Conservation (phyloP, 2,113 vertebrate species). For the Tapirus terrestris region DNA sequence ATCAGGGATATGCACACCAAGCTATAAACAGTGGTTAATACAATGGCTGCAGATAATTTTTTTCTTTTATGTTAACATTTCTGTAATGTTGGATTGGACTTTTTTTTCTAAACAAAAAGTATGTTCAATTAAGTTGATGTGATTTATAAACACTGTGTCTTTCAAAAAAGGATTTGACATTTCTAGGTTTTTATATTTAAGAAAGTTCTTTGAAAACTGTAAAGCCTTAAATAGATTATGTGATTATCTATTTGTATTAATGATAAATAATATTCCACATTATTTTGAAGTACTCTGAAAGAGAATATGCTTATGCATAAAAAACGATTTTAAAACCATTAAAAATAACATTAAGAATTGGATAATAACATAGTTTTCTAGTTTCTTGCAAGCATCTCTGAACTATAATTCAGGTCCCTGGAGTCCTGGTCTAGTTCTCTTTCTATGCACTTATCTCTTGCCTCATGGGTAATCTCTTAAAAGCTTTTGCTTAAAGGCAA, state of each 20-base stretch:
- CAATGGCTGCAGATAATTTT: background rate
- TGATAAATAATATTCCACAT: background rate
- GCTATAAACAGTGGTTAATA: background rate
- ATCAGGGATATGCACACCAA: background rate
- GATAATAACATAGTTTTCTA: background rate
- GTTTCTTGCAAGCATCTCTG: slow-evolving; percentile 21
- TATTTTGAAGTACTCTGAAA: background rate
- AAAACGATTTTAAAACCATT: background rate
- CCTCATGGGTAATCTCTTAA: background rate
- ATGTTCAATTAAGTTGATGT: background rate
- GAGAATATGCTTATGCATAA: background rate
- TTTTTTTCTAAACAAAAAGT: background rate
- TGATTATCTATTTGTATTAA: background rate
- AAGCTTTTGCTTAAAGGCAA: slow-evolving; percentile 42
- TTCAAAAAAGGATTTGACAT: background rate
- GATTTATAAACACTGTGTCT: slow-evolving; percentile 7
- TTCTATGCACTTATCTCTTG: background rate
- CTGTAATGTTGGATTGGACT: background rate
- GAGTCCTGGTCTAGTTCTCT: slow-evolving; percentile 28
- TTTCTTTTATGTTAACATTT: background rate
- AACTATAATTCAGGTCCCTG: slow-evolving; percentile 8
- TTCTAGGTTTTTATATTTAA: background rate
- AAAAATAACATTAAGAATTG: slow-evolving; percentile 10
- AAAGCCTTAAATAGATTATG: background rate
- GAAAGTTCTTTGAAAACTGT: background rate